These are phyloP conservation scores for Acleris holmiana DNA, from an alignment of 2,888 invertebrate species.

Conservation along the genomic window DNA sequence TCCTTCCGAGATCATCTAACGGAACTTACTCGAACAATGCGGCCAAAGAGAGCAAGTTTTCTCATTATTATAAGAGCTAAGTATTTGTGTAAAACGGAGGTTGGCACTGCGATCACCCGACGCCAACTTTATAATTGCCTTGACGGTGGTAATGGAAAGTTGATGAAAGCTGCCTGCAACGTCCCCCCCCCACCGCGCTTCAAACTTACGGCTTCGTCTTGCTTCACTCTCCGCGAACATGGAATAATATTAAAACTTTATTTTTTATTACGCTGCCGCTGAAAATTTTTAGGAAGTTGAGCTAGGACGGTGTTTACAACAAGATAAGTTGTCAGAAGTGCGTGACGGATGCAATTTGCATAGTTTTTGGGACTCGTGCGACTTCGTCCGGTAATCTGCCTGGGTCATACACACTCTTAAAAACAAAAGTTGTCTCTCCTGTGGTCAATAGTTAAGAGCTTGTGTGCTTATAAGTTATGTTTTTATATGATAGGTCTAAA, in stretches of 20 bases:
- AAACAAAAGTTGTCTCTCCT: too few species aligned
- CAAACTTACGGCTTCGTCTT: conserved; percentile 66
- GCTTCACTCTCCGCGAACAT: conserved; percentile 48
- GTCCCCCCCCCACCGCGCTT: conserved; percentile 62
- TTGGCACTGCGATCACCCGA: conserved; percentile 63
- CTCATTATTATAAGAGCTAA: conserved; percentile 73
- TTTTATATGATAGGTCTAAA: too few species aligned
- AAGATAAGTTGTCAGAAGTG: background rate
- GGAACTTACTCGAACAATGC: conserved; percentile 57
- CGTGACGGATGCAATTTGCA: background rate
- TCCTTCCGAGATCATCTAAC: conserved; percentile 69
- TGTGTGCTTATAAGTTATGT: too few species aligned
- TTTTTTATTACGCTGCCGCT: conserved; percentile 19
- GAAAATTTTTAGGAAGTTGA: conserved; percentile 17
- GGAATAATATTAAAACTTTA: conserved; percentile 35
- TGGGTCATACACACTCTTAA: too few species aligned
- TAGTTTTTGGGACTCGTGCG: background rate
- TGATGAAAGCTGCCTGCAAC: conserved; percentile 75
- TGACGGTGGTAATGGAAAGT: conserved; percentile 79
- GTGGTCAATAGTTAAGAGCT: too few species aligned
- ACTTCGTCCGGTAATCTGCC: too few species aligned
- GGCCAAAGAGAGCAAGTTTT: conserved; percentile 72
- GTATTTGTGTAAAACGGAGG: conserved; percentile 75
- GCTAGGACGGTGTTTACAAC: conserved; percentile 13
- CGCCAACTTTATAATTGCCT: conserved; percentile 81